Percentiles rank a stretch among this genome's conserved stretches.
Evolutionary conservation across 2,113 vertebrate genomes (phyloP).

Genomic region (Ursus arctos): DNA sequence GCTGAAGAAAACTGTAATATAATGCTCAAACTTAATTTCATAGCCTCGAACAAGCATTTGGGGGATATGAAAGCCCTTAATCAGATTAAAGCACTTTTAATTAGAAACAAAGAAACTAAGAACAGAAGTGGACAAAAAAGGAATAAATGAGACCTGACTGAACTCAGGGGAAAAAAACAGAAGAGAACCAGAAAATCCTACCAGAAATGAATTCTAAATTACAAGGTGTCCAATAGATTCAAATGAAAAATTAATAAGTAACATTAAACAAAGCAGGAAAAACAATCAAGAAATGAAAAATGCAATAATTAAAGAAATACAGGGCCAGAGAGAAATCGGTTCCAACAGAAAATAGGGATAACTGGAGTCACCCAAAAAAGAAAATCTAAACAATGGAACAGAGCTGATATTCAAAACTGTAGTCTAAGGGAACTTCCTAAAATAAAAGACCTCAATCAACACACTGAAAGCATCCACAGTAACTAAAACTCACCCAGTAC

Average conservation of each 20-base stretch:
- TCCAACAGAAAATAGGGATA: constrained; percentile 17
- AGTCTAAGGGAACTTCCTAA: constrained; percentile 20
- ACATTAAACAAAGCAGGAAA: constrained; percentile 2
- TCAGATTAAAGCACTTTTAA: background rate
- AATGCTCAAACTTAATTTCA: constrained; percentile 6
- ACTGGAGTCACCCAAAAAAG: background rate
- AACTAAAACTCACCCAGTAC: background rate
- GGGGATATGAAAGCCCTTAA: background rate
- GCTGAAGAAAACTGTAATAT: background rate
- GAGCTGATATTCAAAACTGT: background rate
- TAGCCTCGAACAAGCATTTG: background rate
- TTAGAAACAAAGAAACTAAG: constrained; percentile 9
- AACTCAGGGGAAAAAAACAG: background rate
- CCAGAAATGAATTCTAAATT: constrained; percentile 22
- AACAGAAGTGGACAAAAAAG: background rate
- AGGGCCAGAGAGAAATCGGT: background rate
- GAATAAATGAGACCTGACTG: background rate
- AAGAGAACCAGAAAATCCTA: background rate
- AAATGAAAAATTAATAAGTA: constrained; percentile 34
- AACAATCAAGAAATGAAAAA: constrained; percentile 17
- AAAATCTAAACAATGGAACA: constrained; percentile 14
- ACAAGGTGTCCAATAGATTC: background rate
- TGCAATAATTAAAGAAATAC: constrained; percentile 4
- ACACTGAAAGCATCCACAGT: background rate
- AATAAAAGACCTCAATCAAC: background rate